phyloP scores from a whole-genome alignment of 2,113 vertebrate species.

The Odocoileus virginianus region DNA sequence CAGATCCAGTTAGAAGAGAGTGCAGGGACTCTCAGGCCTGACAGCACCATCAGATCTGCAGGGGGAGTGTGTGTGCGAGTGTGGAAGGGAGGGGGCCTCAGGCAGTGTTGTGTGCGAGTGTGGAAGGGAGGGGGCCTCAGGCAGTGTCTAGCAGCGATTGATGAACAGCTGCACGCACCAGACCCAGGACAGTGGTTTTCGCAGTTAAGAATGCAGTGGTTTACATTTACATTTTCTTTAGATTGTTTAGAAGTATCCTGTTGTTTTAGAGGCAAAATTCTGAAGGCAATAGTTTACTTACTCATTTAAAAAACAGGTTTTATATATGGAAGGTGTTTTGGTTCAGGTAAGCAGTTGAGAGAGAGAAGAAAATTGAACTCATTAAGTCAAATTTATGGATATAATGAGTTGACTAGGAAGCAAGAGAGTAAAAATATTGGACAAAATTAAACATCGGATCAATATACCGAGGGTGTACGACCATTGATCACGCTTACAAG shows the following conservation, averaged over 20 bases:
- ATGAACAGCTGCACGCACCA: rapidly evolving
- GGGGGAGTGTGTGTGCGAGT: neutral
- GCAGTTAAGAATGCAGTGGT: neutral
- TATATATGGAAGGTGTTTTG: neutral
- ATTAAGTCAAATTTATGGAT: neutral
- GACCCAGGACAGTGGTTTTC: neutral
- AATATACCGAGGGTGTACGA: neutral
- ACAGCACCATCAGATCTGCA: neutral
- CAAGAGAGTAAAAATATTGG: neutral
- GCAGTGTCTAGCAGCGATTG: neutral
- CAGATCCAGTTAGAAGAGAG: neutral
- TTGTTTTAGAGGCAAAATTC: neutral
- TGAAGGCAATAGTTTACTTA: neutral
- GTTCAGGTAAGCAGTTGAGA: neutral
- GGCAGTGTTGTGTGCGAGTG: too few relatives aligned
- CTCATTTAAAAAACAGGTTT: neutral
- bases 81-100: rapidly evolving
- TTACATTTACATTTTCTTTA: neutral
- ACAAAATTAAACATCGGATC: neutral
- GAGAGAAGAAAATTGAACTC: neutral
- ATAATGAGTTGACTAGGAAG: neutral
- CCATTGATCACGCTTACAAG: neutral
- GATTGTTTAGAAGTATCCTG: neutral
- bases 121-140: neutral
- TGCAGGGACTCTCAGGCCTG: neutral